These are phyloP conservation scores for Caenorhabditis sulstoni DNA, from an alignment of 2,888 invertebrate genomes.

Conservation along the genomic window DNA sequence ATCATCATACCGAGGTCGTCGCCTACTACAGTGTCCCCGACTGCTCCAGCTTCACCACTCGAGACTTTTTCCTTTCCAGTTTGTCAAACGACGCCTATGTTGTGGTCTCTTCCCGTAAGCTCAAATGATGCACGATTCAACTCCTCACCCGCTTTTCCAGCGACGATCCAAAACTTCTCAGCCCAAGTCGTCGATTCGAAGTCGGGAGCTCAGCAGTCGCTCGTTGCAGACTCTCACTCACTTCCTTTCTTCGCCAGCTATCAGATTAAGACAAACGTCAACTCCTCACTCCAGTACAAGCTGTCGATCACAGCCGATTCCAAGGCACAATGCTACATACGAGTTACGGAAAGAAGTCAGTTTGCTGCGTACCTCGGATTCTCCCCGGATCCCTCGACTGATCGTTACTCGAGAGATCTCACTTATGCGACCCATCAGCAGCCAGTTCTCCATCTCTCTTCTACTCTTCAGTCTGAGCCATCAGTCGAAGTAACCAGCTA, in stretches of 20 bases:
- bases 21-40: constrained; percentile 26
- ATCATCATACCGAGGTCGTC: constrained; percentile 65
- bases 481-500: constrained; percentile 25
- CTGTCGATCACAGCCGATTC: neutral
- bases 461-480: constrained; percentile 53
- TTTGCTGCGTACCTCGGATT: constrained; percentile 62
- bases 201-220: neutral
- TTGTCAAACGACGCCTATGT: constrained; percentile 28
- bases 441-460: constrained; percentile 56
- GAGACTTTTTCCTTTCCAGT: constrained; percentile 31
- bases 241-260: constrained; percentile 60
- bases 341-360: constrained; percentile 55
- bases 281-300: constrained; percentile 23
- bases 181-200: constrained; percentile 13
- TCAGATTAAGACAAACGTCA: constrained; percentile 27
- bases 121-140: neutral
- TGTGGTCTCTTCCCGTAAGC: constrained; percentile 51
- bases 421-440: constrained; percentile 48
- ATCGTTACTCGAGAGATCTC: constrained; percentile 46
- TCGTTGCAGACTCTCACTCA: constrained; percentile 43
- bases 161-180: constrained; percentile 34
- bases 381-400: constrained; percentile 62
- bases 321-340: constrained; percentile 32
- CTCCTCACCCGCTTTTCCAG: constrained; percentile 26
- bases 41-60: constrained; percentile 26